A percentile compares a stretch with the other conserved stretches of the same genome.
phyloP scores from a whole-genome alignment of 2,113 vertebrate species.

The Garra rufa region DNA sequence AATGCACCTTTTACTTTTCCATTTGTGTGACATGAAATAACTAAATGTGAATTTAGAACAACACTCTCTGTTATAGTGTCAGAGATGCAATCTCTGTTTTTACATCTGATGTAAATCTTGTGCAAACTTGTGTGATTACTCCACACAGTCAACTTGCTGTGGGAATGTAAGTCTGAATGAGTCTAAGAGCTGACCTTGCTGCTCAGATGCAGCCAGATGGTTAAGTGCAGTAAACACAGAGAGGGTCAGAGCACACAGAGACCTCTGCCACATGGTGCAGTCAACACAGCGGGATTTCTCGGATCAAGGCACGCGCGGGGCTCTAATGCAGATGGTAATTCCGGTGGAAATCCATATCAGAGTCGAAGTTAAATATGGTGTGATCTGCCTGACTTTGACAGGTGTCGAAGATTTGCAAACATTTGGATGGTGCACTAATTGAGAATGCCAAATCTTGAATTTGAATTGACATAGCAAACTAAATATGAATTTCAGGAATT shows the following conservation, averaged over 20 bases:
- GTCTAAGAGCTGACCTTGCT: constrained; percentile 65
- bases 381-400: constrained; percentile 38
- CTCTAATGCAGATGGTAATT: constrained; percentile 40
- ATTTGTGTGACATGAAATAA: background rate
- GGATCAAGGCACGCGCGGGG: constrained; percentile 40
- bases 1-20: background rate
- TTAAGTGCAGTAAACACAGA: constrained; percentile 69
- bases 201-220: constrained; percentile 68
- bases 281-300: constrained; percentile 36
- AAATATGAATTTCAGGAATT: too few relatives aligned
- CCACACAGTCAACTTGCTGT: background rate
- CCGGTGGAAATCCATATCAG: constrained; percentile 33
- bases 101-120: background rate
- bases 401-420: constrained; percentile 17
- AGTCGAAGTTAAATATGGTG: constrained; percentile 9
- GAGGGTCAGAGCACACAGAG: constrained; percentile 59
- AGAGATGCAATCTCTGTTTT: background rate
- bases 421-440: background rate
- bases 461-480: constrained; percentile 1
- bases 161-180: constrained; percentile 34
- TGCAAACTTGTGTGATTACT: background rate
- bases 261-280: constrained; percentile 62
- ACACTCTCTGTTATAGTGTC: background rate
- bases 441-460: background rate
- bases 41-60: background rate